Percentiles rank a stretch among this genome's conserved stretches.
These are phyloP conservation scores for Trichechus manatus DNA, from an alignment of 2,113 vertebrate species.

Conservation along the genomic window DNA sequence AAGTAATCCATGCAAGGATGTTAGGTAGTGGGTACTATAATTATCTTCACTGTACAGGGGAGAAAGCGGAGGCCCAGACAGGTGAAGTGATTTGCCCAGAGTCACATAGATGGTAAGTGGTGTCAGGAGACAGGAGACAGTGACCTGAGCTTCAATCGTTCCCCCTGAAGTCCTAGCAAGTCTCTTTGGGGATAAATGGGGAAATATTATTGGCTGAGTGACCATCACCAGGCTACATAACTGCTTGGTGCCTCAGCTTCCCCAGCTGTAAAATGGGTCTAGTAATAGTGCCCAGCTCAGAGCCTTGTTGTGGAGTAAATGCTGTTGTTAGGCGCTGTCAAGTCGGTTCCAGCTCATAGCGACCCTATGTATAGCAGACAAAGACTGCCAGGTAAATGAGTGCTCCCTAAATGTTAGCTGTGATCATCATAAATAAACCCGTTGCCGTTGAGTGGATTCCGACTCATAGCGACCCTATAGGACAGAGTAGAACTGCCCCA, in stretches of 20 bases:
- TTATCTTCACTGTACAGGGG: neutral
- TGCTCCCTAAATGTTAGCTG: neutral
- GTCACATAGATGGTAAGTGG: neutral
- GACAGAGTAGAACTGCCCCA: too few species aligned
- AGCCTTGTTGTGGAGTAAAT: neutral
- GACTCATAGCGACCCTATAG: too few species aligned
- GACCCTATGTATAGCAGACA: too few species aligned
- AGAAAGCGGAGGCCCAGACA: neutral
- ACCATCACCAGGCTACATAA: neutral
- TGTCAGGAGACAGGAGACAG: neutral
- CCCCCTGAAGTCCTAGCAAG: neutral
- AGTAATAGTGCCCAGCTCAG: neutral
- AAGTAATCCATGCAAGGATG: rapidly evolving
- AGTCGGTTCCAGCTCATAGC: too few species aligned
- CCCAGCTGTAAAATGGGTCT: neutral
- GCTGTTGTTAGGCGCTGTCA: too few species aligned
- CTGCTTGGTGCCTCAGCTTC: neutral
- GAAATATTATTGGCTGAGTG: neutral
- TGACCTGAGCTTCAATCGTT: neutral
- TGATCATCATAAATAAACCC: neutral
- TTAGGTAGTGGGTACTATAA: neutral
- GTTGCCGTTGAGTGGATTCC: too few species aligned
- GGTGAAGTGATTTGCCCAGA: neutral
- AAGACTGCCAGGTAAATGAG: neutral
- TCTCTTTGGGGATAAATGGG: neutral